Conservation (phyloP, 2,797 vertebrate species). For the Pangasius krempfi region DNA sequence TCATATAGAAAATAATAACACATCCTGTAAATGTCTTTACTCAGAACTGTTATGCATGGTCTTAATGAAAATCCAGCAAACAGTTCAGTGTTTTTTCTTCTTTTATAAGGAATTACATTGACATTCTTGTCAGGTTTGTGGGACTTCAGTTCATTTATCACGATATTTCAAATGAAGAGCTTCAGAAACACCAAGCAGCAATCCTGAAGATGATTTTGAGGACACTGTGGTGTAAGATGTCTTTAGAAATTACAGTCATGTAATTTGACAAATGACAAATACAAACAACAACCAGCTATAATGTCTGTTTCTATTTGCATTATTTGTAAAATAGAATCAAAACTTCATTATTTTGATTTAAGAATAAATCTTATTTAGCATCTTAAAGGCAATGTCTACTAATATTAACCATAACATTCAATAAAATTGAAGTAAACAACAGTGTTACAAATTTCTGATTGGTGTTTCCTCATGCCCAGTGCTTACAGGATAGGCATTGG, state of each 20-base stretch:
- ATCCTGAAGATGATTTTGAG: background rate
- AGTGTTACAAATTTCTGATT: background rate
- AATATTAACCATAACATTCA: background rate
- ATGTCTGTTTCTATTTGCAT: background rate
- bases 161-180: background rate
- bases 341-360: background rate
- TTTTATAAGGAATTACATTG: background rate
- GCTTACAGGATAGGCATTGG: background rate
- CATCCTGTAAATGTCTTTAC: background rate
- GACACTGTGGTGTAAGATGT: background rate
- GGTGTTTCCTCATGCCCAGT: background rate
- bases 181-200: background rate
- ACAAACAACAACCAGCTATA: background rate
- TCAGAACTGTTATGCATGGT: background rate
- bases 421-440: background rate
- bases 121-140: background rate
- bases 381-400: background rate
- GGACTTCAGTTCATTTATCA: background rate
- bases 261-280: too few relatives aligned
- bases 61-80: constrained; percentile 1
- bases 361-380: background rate
- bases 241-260: background rate
- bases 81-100: background rate
- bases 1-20: background rate
- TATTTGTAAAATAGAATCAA: background rate